Base-by-base conservation (phyloP, 1,140 invertebrate species). In the Hetaerina americana region DNA sequence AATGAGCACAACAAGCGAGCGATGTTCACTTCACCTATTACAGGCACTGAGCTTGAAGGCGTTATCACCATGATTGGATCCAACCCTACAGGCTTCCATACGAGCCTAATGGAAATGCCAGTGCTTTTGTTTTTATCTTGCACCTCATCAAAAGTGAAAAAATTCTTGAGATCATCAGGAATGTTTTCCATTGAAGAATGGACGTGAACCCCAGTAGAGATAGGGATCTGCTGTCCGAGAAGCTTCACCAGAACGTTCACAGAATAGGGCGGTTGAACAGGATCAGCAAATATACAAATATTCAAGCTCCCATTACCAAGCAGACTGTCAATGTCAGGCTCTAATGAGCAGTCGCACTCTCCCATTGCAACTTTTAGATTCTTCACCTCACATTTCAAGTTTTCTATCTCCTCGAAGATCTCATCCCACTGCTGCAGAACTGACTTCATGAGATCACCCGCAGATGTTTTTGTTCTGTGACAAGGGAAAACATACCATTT, bases 11-110 rank as follows among this genome's bases (percentile, higher is more conserved):
- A 75, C 70, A 84, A 86, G 10, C 85, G 77, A 15, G 81, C 82
- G 68, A 86, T 79, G 70, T 85, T 86, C 12, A 82, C 79, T 74
- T 84, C 79, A 0, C 86, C 86, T 24, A 76, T 66, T 31, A 87
- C 82, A 15, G 71, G 68, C n/a, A 75, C 77, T 66, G 83, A 78
- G 15, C 73, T 75, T 5, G 75, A 76, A 25, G 77, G 78, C 27
- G 78, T 75, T 0, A 82, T 76, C 71, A 80, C 78, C 75, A 84
- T 73, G 27, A 79, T 73, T 3, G 84, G 80, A 75, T 83, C 81
- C 24, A 78, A 69, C 5, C 80, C 77, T 15, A 80, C 77, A 76
- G 76, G 71, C 72, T 84, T 84, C 84, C 84, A 86, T 70, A 86
- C 82, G n/a, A 86, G 72, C 26, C 77, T 80, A 5, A 86, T 57